phyloP scores from a whole-genome alignment of 2,888 invertebrate species.

The Eristalis pertinax region DNA sequence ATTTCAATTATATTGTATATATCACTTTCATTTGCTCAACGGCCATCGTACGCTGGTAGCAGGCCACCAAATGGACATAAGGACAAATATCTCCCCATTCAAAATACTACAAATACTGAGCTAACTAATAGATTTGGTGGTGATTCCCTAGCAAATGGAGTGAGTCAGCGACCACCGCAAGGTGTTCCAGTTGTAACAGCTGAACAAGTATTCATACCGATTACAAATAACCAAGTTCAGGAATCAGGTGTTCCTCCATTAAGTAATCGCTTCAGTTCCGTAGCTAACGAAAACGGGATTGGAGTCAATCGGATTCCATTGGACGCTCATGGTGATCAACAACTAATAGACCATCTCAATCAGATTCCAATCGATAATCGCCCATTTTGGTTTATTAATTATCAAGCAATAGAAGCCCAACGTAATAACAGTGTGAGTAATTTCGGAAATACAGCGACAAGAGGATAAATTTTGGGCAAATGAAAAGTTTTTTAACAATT shows the following conservation, averaged over 20 bases:
- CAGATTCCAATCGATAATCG: conserved; percentile 86
- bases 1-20: conserved; percentile 35
- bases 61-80: conserved; percentile 85
- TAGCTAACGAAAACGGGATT: conserved; percentile 11
- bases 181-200: conserved; percentile 76
- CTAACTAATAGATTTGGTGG: conserved; percentile 83
- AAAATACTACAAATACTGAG: conserved; percentile 74
- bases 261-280: conserved; percentile 25
- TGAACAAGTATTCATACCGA: conserved; percentile 60
- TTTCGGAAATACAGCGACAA: conserved; percentile 73
- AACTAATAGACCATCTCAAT: conserved; percentile 85
- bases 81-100: conserved; percentile 80
- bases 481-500: background rate
- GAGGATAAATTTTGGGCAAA: conserved; percentile 76
- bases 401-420: conserved; percentile 85
- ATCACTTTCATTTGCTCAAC: conserved; percentile 79
- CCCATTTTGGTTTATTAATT: conserved; percentile 89
- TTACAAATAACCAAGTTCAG: conserved; percentile 32
- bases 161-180: conserved; percentile 76
- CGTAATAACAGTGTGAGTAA: conserved; percentile 78
- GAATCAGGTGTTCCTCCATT: background rate
- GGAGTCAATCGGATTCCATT: conserved; percentile 82
- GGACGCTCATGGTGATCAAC: conserved; percentile 86
- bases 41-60: conserved; percentile 85
- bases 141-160: conserved; percentile 74